These are phyloP conservation scores for Piaya cayana DNA, from an alignment of 2,113 vertebrate species.

Conservation along the genomic window DNA sequence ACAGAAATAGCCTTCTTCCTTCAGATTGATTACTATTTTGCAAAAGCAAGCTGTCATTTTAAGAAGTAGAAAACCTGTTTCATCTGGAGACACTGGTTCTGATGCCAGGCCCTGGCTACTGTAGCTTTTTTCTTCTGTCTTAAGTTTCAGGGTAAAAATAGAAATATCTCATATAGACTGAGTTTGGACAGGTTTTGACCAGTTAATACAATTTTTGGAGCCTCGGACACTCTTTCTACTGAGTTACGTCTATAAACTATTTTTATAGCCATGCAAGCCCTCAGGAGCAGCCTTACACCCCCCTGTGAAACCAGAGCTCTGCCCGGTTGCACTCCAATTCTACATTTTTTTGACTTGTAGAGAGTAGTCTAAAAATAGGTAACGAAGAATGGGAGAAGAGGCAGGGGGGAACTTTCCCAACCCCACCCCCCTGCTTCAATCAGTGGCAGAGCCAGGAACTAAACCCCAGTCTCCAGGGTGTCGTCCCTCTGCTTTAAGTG, in stretches of 20 bases:
- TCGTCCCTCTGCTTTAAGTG: background rate
- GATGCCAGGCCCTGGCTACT: background rate
- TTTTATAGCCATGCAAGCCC: background rate
- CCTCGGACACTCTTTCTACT: background rate
- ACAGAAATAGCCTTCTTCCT: constrained; percentile 11
- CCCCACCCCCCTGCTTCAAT: rapidly evolving
- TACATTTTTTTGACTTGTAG: background rate
- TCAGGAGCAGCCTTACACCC: background rate
- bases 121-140: background rate
- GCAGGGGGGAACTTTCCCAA: background rate
- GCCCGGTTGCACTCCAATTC: background rate
- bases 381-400: background rate
- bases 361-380: background rate
- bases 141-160: background rate
- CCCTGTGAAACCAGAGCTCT: background rate
- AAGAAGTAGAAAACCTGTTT: background rate
- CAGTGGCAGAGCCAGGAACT: background rate
- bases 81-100: background rate
- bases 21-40: background rate
- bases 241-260: background rate
- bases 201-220: background rate
- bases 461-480: background rate
- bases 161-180: background rate
- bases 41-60: background rate
- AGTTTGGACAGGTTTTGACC: background rate